These are phyloP conservation scores for Sturnira hondurensis DNA, from an alignment of 2,113 vertebrate species.

Conservation along the genomic window DNA sequence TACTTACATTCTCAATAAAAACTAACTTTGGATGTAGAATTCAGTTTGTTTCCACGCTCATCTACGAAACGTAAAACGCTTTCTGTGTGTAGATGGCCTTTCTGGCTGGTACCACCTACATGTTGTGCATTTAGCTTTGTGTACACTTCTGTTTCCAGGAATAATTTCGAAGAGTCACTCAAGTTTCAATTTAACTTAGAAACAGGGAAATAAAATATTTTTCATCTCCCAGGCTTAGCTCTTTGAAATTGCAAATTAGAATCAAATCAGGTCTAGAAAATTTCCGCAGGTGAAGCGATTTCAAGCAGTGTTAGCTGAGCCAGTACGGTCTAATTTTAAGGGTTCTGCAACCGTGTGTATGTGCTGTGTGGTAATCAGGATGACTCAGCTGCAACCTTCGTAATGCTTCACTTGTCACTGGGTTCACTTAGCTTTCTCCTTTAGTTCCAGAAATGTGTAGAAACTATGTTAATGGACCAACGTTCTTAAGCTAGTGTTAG, in stretches of 20 bases:
- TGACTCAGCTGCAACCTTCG: constrained; percentile 54
- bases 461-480: not conserved
- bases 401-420: not conserved
- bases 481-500: not conserved
- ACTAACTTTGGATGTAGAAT: not conserved
- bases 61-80: not conserved
- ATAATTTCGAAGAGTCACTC: not conserved
- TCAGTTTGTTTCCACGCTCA: not conserved
- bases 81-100: not conserved
- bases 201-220: not conserved
- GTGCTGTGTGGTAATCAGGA: not conserved
- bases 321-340: constrained; percentile 52
- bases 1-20: not conserved
- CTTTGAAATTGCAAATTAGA: constrained; percentile 57
- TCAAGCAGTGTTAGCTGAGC: constrained; percentile 27
- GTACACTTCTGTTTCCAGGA: constrained; percentile 10
- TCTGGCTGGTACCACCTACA: not conserved
- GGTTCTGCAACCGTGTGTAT: not conserved
- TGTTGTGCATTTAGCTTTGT: not conserved
- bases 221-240: constrained; percentile 33
- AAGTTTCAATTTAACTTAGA: constrained; percentile 30
- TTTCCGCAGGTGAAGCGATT: constrained; percentile 59
- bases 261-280: constrained; percentile 42
- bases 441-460: not conserved
- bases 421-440: not conserved